Percentiles rank a stretch among this genome's conserved stretches.
Conservation (phyloP, 2,797 vertebrate species). For the Poecilia wingei region DNA sequence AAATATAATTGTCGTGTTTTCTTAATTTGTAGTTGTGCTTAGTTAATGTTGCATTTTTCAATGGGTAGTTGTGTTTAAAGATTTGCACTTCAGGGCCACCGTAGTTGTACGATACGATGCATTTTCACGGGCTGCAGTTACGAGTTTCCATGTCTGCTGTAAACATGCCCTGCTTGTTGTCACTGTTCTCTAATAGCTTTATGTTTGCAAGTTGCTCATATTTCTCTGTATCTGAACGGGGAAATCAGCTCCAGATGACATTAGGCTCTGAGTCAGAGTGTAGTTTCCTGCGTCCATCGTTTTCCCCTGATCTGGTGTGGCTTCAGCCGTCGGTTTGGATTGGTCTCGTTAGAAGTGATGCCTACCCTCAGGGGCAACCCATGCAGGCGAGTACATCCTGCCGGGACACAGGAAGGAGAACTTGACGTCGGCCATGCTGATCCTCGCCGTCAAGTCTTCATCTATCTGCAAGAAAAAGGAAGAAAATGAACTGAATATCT, state of each 20-base stretch:
- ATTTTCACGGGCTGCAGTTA: conserved; percentile 1
- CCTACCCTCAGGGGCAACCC: conserved; percentile 97
- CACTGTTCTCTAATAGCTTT: conserved; percentile 47
- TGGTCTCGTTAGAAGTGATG: conserved; percentile 47
- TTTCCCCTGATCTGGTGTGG: conserved; percentile 39
- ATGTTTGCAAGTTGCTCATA: conserved; percentile 34
- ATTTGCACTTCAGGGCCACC: no score
- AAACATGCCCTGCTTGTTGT: conserved; percentile 40
- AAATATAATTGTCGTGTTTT: no score
- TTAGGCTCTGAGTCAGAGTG: conserved; percentile 43
- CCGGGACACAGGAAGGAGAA: conserved; percentile 98
- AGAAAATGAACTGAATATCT: not conserved
- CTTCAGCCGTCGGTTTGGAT: conserved; percentile 59
- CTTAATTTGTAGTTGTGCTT: no score
- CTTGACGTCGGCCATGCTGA: conserved; percentile 98
- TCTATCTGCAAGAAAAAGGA: conserved; percentile 85
- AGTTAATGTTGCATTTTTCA: no score
- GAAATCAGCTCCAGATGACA: conserved; percentile 55
- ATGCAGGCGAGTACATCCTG: conserved; percentile 95
- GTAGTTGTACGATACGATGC: not conserved
- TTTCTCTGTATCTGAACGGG: conserved; percentile 41
- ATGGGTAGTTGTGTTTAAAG: no score
- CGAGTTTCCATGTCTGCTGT: conserved; percentile 10
- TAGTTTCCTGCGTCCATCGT: conserved; percentile 47
- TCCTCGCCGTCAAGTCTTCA: conserved; percentile 96